Percentiles rank a stretch among this genome's conserved stretches.
Conservation (phyloP, 2,888 invertebrate genomes). For the Panopea generosa region DNA sequence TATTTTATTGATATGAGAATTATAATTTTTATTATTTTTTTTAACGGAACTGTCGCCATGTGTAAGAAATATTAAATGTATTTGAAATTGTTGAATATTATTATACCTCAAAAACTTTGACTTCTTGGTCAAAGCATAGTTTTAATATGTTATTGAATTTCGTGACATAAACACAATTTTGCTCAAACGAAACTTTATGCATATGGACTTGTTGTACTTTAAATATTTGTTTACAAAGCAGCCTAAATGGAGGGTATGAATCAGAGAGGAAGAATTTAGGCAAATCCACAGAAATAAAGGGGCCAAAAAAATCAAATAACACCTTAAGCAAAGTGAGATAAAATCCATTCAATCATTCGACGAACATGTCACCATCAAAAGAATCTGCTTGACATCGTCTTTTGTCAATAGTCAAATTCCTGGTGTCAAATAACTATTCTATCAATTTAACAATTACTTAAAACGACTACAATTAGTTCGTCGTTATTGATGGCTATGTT, state of each 20-base stretch:
- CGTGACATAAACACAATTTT: neutral
- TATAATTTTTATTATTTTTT: too few relatives aligned
- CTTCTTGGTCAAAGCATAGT: neutral
- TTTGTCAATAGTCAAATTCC: constrained; percentile 24
- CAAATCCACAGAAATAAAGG: neutral
- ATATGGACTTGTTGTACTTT: neutral
- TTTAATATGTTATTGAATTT: too few relatives aligned
- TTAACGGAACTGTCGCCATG: too few relatives aligned
- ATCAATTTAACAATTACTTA: constrained; percentile 19
- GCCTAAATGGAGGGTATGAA: neutral
- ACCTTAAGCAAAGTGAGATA: too few relatives aligned
- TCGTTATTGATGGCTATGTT: too few relatives aligned
- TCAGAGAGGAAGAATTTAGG: neutral
- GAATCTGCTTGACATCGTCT: neutral
- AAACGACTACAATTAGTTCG: too few relatives aligned
- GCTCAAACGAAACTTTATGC: neutral
- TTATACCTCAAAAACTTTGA: neutral
- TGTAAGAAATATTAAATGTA: neutral
- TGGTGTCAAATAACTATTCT: constrained; percentile 17
- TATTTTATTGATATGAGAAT: neutral
- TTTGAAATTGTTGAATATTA: neutral
- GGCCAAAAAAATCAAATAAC: constrained; percentile 7
- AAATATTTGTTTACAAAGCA: too few relatives aligned
- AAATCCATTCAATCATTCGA: constrained; percentile 12
- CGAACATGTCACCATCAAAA: constrained; percentile 20